Evolutionary conservation across 1,140 invertebrate species (phyloP).

Genomic region (Scaptomyza montana): DNA sequence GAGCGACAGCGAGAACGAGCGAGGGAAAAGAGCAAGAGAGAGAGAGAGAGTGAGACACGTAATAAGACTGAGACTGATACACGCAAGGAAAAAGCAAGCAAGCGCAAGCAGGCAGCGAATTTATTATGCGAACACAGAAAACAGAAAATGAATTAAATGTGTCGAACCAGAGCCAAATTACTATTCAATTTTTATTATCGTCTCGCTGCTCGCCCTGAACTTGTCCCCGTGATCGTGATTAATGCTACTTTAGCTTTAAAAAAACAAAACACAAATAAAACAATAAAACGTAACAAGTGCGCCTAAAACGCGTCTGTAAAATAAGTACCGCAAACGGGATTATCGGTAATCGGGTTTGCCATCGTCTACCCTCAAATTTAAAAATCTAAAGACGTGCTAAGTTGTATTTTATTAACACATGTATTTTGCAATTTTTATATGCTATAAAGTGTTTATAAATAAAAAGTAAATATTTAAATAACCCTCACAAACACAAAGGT

Average conservation of each 20-base stretch:
- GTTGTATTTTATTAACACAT: conserved; percentile 57
- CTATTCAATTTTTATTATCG: conserved; percentile 61
- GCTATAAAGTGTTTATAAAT: conserved; percentile 75
- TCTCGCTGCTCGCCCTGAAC: conserved; percentile 54
- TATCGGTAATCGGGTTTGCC: conserved; percentile 10
- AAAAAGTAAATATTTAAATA: conserved; percentile 74
- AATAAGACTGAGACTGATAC: conserved; percentile 10
- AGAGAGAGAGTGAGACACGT: conserved; percentile 4
- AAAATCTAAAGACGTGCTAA: conserved; percentile 42
- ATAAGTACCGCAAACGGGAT: background rate
- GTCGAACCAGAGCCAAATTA: conserved; percentile 51
- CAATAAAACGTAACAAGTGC: conserved; percentile 7
- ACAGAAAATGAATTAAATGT: conserved; percentile 44
- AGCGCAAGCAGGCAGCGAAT: conserved; percentile 4
- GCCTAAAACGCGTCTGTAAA: conserved; percentile 36
- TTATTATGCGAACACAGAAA: conserved; percentile 18
- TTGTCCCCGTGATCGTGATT: conserved; percentile 40
- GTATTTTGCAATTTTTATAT: conserved; percentile 68
- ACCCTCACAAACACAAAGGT: conserved; percentile 5
- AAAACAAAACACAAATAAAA: conserved; percentile 1
- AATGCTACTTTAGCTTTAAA: conserved; percentile 18
- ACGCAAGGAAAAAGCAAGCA: conserved; percentile 27
- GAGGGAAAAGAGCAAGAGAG: background rate
- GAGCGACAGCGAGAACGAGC: background rate
- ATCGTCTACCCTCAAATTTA: conserved; percentile 2